Evolutionary conservation across 2,888 invertebrate genomes (phyloP), one percentile per base, ranked within the genome.

Genomic region (Exocentrus adspersus): DNA sequence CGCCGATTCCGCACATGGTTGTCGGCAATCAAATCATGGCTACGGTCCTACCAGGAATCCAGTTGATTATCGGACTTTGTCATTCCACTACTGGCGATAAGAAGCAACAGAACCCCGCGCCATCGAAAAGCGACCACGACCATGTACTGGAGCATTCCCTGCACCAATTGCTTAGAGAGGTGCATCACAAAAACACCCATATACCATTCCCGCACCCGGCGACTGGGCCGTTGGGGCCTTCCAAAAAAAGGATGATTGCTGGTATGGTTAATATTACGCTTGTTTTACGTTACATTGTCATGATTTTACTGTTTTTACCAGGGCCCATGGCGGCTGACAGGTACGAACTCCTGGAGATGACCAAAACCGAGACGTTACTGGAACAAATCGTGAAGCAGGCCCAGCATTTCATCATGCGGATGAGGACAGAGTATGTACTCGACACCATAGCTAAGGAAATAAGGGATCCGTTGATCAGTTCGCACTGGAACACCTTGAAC

Each of bases 1-100:
- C 95, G 0, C 92, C 94, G 0, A 95, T 97, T 78, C 97, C 97
- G 0, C 97, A 97, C 77, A 93, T 98, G 88, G 97, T 98, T 5
- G 95, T 97, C 41, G 97, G 97, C 10, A 97, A 97, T 83, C 96
- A 97, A 83, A 97, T 98, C 68, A 94, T 97, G 86, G 95, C 96
- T 2, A 96, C 97, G 17, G 93, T 95, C 30, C 80, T 97, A 70
- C 97, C 97, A 7, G 97, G 96, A 41, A 94, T 97, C 66, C 96
- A 97, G 79, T 83, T 98, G 16, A 91, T 95, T 5, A 96, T 97
- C 63, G 93, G 95, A 0, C 84, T 98, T 1, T 94, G 96, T 77
- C 97, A 97, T 80, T 94, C 94, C 53, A 90, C 90, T 2, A 87
- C 88, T 17, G 84, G 83, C n/a, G 86, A 86, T 60, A 86, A 85